Base-by-base conservation (phyloP, 2,113 vertebrate genomes). In the Prionailurus bengalensis region DNA sequence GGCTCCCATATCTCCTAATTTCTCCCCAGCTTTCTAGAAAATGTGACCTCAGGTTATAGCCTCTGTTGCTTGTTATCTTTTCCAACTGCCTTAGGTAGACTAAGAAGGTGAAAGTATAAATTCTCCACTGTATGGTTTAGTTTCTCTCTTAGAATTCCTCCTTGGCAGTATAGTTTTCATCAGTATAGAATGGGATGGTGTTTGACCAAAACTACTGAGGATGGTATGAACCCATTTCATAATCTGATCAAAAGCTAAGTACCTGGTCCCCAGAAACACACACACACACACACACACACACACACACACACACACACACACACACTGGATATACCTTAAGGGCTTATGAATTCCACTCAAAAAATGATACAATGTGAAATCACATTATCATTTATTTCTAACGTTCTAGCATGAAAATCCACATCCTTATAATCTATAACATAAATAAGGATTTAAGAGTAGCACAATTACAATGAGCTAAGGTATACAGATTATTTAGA, bases 201-300 rank as follows among this genome's bases (percentile, higher is more conserved):
- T 70, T 58, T 55, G 8, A 71, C 19, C 27, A 63, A 86, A 93
- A 90, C 53, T 82, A n/a, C 12, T 48, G 7, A 51, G 17, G 5
- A 36, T 66, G 19, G 36, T 79, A 73, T 65, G 68, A 71, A 71
- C 45, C n/a, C 27, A 94, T 58, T 16, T 53, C 13, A 61, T 36
- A 93, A 86, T 92, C 36, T 68, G 45, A 74, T 88, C 80, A 79
- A 91, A 96, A 89, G 68, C 12, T 93, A 82, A 91, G n/a, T 68
- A 65, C 6, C 3, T 45, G 15, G 2, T 91, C 33, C 11, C n/a
- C 31, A 48, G 31, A 65, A 73, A 86, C 51, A 51, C 4, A 90
- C 27, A 76, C 12, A 51, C 4, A 90, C 27, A 76, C 12, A 71
- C 14, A 65, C 31, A 39, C 70, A 51, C 55, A 65, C 16, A 79